Base-by-base conservation (phyloP, 2,888 invertebrate genomes). In the Drosophila recens region DNA sequence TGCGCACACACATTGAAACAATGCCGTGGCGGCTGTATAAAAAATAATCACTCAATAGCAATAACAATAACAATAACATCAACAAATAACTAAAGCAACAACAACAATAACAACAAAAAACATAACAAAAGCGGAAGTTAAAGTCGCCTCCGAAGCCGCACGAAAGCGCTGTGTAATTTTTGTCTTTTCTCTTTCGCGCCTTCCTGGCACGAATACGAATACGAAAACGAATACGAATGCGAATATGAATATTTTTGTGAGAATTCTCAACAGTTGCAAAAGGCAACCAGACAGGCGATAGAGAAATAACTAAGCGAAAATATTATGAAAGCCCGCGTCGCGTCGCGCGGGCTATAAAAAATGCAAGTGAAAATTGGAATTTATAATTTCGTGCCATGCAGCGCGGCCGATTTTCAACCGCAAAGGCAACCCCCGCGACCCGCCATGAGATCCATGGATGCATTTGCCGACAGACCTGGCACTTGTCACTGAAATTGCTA, bases 291-390 rank as follows among this genome's bases (percentile, higher is more conserved):
- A 43, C 57, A 75, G 64, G 64, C 75, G 53, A 85, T 85, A 85
- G 82, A 80, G 70, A 83, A 75, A 79, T 69, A 76, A 65, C 61
- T 83, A 76, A 66, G 69, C 77, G 77, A 80, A 82, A 87, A 87
- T 89, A 89, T 85, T 85, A 85, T 85, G 84, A 86, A 86, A 90
- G 89, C 74, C 46, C 40, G 30, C 30, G 30, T 30, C 30, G 34
- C 34, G 11, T 49, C 71, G 62, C 48, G 63, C 52, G 23, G 23
- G 17, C n/a, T 66, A 42, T 15, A 48, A 58, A 58, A 58, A 73
- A 68, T 75, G 83, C 89, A 90, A 90, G 89, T 89, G 88, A 87
- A 87, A 87, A 86, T 86, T 83, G 90, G 83, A 86, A 86, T 86
- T 86, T 90, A 86, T 86, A 86, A 86, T 86, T 86, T 86, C 71